Percentiles rank a stretch among this genome's conserved stretches.
Evolutionary conservation across 2,797 vertebrate genomes (phyloP).

Genomic region (Anabas testudineus): DNA sequence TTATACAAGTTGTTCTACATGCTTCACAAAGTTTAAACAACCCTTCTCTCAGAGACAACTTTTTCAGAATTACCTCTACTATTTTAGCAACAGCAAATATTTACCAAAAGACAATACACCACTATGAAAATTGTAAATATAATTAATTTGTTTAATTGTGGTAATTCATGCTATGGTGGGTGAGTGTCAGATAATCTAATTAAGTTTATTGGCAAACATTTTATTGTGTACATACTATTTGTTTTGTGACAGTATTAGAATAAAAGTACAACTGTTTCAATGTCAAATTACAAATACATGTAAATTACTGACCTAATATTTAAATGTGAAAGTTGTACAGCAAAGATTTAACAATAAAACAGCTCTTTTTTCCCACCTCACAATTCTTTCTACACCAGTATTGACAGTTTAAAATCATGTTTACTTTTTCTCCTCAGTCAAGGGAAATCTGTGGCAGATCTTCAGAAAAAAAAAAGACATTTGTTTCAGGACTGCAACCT

Average conservation of each 20-base stretch:
- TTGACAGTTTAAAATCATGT: slow-evolving; percentile 32
- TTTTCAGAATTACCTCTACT: slow-evolving; percentile 17
- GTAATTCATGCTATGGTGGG: background rate
- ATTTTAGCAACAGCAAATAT: slow-evolving; percentile 3
- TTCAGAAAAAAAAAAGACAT: slow-evolving; percentile 13
- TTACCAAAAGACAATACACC: slow-evolving; percentile 3
- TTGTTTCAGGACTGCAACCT: background rate
- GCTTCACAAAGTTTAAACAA: slow-evolving; percentile 55
- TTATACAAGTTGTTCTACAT: slow-evolving; percentile 45
- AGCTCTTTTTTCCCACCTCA: background rate
- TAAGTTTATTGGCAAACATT: background rate
- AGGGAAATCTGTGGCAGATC: slow-evolving; percentile 26
- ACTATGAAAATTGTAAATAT: background rate
- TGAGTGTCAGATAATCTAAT: background rate
- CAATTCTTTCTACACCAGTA: background rate
- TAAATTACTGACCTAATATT: no score
- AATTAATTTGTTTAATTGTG: background rate
- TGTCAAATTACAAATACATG: no score
- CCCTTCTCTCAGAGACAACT: slow-evolving; percentile 18
- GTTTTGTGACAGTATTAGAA: no score
- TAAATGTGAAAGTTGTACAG: background rate
- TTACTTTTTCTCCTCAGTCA: slow-evolving; percentile 12
- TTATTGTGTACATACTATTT: no score
- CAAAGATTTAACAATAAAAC: background rate
- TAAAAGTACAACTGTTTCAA: no score